Evolutionary conservation across 2,888 invertebrate genomes (phyloP), one percentile per base, ranked within the genome.

Genomic region (Corythucha ciliata): DNA sequence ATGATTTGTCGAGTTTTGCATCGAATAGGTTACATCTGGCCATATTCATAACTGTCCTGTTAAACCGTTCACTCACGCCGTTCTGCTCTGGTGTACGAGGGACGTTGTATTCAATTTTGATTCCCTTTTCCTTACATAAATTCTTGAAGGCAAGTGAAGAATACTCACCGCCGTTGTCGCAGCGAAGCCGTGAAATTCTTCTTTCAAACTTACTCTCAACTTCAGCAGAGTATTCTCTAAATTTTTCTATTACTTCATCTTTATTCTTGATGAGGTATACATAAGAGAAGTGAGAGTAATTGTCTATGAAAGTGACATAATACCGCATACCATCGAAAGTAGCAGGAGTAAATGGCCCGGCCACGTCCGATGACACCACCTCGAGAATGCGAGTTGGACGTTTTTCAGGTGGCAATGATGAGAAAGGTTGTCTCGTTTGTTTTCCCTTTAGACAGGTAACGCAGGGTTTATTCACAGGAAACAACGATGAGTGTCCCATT

Each of bases 11-110:
- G 5, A 39, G 12, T 7, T 39, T 39, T 39, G 39, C 18, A 39
- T 39, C 39, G 8, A 39, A 12, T 8, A 39, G 39, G 7, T 21
- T 21, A 39, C 18, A 39, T 21, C 39, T 20, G 18, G 21, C 39
- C 39, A 39, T 39, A 39, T 39, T 39, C 39, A 39, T 39, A 16
- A 39, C 22, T 20, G 21, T 39, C 21, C 39, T 20, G 22, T 39
- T 39, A 20, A 39, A 21, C 22, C 21, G 1, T 14, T 48, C 48
- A n/a, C 29, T 21, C n/a, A 39, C 40, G 2, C 48, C 48, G 16
- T 48, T 48, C 10, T 48, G 48, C 8, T 21, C 27, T 24, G 46
- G 46, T 16, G n/a, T 46, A 6, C 16, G 33, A 14, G 46, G 34
- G 22, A 46, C 18, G 4, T 25, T 46, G 22, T 27, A 34, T 24